These are phyloP conservation scores for Rafetus swinhoei DNA, from an alignment of 2,113 vertebrate species.

Conservation along the genomic window DNA sequence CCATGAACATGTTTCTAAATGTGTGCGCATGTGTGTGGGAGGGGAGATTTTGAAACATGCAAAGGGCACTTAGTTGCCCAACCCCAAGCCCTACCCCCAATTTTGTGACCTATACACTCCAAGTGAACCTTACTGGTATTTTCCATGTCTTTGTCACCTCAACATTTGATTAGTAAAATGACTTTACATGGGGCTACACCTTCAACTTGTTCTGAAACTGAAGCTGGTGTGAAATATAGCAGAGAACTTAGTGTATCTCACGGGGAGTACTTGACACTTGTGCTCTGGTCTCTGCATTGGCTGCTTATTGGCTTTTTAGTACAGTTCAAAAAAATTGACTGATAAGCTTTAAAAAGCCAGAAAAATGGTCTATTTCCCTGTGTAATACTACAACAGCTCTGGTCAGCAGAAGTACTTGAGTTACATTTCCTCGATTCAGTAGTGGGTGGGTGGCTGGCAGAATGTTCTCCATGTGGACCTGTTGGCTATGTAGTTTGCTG, in stretches of 20 bases:
- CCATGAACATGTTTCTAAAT: neutral
- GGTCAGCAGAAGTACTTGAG: conserved; percentile 32
- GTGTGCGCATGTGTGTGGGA: neutral
- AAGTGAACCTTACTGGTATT: neutral
- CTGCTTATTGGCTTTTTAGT: neutral
- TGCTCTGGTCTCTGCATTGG: rapidly evolving
- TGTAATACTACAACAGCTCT: neutral
- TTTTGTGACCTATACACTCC: too few species aligned
- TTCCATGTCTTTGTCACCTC: neutral
- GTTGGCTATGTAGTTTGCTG: neutral
- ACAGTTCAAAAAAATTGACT: neutral
- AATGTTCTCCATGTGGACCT: neutral
- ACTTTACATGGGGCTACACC: neutral
- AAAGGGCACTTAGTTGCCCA: neutral
- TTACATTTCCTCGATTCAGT: conserved; percentile 33
- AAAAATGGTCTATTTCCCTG: neutral
- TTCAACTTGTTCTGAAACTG: neutral
- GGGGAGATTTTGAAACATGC: neutral
- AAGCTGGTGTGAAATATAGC: neutral
- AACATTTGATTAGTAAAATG: neutral
- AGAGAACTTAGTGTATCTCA: neutral
- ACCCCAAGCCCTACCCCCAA: neutral
- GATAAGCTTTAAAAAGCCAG: neutral
- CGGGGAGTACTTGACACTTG: neutral
- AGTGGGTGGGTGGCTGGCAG: conserved; percentile 13